These are phyloP conservation scores for Polymixis flavicincta DNA, from an alignment of 2,888 invertebrate genomes.

Conservation along the genomic window DNA sequence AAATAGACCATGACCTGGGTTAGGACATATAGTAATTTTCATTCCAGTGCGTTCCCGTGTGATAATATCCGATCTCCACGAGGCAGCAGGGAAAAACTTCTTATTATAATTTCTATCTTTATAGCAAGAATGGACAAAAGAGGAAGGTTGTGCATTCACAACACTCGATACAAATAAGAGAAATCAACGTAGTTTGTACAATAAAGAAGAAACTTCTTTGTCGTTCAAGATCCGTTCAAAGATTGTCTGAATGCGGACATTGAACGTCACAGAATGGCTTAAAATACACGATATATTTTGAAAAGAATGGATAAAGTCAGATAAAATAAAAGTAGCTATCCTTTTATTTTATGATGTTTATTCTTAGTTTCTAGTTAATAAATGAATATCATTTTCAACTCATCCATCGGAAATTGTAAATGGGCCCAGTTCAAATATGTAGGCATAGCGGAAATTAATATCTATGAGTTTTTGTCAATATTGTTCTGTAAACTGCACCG, in stretches of 20 bases:
- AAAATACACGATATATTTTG: constrained; percentile 16
- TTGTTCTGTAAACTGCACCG: constrained; percentile 35
- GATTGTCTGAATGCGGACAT: constrained; percentile 29
- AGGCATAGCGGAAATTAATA: constrained; percentile 27
- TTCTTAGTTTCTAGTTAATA: background rate
- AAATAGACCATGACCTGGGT: background rate
- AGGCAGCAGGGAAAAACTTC: background rate
- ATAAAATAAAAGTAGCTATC: background rate
- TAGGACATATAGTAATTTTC: too few relatives aligned
- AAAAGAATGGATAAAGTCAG: constrained; percentile 5
- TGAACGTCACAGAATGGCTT: constrained; percentile 26
- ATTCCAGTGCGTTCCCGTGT: background rate
- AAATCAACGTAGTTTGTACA: constrained; percentile 19
- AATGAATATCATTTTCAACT: too few relatives aligned
- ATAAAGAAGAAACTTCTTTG: constrained; percentile 26
- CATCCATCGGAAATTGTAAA: constrained; percentile 7
- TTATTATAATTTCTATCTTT: background rate
- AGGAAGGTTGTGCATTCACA: background rate
- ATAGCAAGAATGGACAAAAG: background rate
- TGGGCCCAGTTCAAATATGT: background rate
- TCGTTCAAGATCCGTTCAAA: constrained; percentile 38
- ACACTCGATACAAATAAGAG: constrained; percentile 11
- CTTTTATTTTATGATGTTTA: background rate
- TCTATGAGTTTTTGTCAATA: constrained; percentile 37
- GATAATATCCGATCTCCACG: background rate